phyloP scores from a whole-genome alignment of 2,113 vertebrate genomes.

The Actenoides lindsayi region DNA sequence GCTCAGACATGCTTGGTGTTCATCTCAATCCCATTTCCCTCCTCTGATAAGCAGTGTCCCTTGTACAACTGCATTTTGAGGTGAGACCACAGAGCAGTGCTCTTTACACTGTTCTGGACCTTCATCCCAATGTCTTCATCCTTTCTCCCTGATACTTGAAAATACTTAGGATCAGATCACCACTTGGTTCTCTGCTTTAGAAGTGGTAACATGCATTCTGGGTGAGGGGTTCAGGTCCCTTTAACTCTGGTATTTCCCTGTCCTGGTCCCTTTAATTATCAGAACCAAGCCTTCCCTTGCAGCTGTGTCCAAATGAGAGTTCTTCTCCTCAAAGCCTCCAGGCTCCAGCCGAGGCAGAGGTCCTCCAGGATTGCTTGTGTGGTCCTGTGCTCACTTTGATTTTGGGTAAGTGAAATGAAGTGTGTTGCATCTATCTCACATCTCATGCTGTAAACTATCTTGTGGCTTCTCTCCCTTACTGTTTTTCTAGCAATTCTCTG shows the following conservation, averaged over 20 bases:
- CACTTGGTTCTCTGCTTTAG: neutral
- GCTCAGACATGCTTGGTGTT: constrained; percentile 22
- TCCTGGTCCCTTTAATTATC: neutral
- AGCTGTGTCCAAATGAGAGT: neutral
- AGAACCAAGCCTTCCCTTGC: neutral
- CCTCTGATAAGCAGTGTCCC: neutral
- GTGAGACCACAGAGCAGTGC: neutral
- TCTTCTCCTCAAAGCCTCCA: neutral
- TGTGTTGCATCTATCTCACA: neutral
- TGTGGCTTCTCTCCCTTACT: neutral
- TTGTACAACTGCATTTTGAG: neutral
- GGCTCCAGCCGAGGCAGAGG: neutral
- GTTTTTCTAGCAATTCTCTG: neutral
- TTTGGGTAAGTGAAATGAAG: neutral
- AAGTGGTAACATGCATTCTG: accelerated
- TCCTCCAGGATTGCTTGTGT: accelerated
- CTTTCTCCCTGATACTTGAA: neutral
- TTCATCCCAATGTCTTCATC: neutral
- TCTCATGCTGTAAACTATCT: accelerated
- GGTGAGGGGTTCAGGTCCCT: neutral
- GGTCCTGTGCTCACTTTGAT: neutral
- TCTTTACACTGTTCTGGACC: neutral
- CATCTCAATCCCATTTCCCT: neutral
- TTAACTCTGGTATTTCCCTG: neutral
- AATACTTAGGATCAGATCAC: neutral